Conservation (phyloP, 2,797 vertebrate genomes). For the Sitta carolinensis region DNA sequence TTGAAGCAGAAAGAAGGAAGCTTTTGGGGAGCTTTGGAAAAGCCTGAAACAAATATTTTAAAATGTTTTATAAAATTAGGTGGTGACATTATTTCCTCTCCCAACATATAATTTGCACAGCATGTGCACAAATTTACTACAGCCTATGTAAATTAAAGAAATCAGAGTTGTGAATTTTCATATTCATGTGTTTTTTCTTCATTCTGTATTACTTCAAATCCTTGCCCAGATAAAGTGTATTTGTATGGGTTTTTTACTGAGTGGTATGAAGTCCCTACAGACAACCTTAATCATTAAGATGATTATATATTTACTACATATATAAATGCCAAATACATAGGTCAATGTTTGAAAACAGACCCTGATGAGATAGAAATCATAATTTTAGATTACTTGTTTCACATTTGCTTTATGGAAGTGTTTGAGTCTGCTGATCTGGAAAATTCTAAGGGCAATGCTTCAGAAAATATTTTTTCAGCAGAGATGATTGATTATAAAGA, state of each 20-base stretch:
- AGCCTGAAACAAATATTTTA: neutral
- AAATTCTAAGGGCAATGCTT: neutral
- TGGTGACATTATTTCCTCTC: neutral
- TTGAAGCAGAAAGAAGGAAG: neutral
- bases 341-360: neutral
- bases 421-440: neutral
- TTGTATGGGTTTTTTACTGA: neutral
- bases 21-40: neutral
- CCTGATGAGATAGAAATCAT: neutral
- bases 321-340: neutral
- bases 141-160: neutral
- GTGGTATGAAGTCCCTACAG: neutral
- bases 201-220: neutral
- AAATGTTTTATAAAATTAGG: neutral
- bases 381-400: neutral
- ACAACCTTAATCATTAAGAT: neutral
- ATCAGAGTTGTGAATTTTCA: neutral
- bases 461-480: neutral
- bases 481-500: neutral
- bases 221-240: neutral
- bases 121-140: neutral
- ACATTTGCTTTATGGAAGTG: neutral
- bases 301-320: neutral
- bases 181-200: neutral
- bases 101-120: neutral